These are phyloP conservation scores for Amphimedon queenslandica DNA, from an alignment of 37 sponge, comb jelly and placozoan species.

Conservation along the genomic window DNA sequence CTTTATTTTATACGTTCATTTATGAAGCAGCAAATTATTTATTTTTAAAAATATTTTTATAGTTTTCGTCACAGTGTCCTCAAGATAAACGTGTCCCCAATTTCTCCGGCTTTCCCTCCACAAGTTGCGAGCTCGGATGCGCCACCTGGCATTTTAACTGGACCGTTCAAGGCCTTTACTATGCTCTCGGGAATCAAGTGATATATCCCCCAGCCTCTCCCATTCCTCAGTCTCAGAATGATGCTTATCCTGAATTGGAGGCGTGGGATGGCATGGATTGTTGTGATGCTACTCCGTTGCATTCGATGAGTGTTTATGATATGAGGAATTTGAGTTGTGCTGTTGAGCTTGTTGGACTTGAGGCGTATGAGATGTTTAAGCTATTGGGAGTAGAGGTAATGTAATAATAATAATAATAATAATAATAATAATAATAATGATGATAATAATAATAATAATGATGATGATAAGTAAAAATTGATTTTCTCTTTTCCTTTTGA, in stretches of 20 bases:
- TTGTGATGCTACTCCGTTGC: background rate
- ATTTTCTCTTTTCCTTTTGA: too few species aligned
- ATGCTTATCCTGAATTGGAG: too few species aligned
- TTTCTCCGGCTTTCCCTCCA: background rate
- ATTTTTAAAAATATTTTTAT: too few species aligned
- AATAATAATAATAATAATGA: too few species aligned
- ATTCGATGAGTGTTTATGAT: background rate
- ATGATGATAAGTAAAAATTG: too few species aligned
- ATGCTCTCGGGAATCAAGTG: background rate
- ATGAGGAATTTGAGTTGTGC: background rate
- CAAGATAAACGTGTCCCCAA: background rate
- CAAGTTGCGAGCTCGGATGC: background rate
- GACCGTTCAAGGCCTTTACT: background rate
- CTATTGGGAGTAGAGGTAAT: background rate
- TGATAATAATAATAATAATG: too few species aligned
- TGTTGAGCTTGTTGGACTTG: background rate
- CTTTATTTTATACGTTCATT: too few species aligned
- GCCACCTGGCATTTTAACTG: background rate
- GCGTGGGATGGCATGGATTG: background rate
- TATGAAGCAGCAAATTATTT: too few species aligned
- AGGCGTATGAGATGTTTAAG: background rate
- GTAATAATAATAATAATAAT: background rate
- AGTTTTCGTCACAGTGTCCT: background rate
- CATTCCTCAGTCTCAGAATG: too few species aligned
- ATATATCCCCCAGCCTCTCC: too few species aligned